These are phyloP conservation scores for Cydia pomonella DNA, from an alignment of 1,140 invertebrate genomes.

Conservation along the genomic window DNA sequence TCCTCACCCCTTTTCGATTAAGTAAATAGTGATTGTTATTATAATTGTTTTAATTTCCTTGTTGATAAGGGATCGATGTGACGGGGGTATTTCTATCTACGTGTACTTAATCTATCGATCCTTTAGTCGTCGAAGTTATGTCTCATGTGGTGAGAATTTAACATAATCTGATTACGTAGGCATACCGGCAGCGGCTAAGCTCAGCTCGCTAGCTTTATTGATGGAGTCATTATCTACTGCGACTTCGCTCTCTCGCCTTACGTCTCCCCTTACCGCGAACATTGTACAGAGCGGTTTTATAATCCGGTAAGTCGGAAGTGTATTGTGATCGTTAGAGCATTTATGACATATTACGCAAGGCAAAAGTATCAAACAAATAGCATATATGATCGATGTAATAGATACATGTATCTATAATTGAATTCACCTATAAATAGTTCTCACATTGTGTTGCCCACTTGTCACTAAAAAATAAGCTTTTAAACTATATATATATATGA, in stretches of 20 bases:
- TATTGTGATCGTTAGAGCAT: neutral
- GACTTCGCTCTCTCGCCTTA: slow-evolving; percentile 18
- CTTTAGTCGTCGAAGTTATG: slow-evolving; percentile 35
- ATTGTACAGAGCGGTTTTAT: slow-evolving; percentile 10
- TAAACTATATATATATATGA: too few species aligned
- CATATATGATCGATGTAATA: neutral
- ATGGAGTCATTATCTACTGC: slow-evolving; percentile 30
- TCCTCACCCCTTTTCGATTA: slow-evolving; percentile 30
- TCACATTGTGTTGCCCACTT: too few species aligned
- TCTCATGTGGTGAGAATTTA: slow-evolving; percentile 41
- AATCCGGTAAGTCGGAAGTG: neutral
- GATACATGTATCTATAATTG: too few species aligned
- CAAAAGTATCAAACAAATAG: neutral
- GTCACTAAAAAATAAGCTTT: too few species aligned
- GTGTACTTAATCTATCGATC: slow-evolving; percentile 34
- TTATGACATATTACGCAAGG: neutral
- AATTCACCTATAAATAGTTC: too few species aligned
- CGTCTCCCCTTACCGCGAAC: neutral
- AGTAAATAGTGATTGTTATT: slow-evolving; percentile 28
- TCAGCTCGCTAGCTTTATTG: slow-evolving; percentile 28
- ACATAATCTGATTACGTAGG: slow-evolving; percentile 44
- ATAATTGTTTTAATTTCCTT: slow-evolving; percentile 19
- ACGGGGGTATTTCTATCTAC: neutral
- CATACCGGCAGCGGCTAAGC: slow-evolving; percentile 36
- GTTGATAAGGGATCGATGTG: neutral